A percentile compares a stretch with the other conserved stretches of the same genome.
phyloP scores from a whole-genome alignment of 2,888 invertebrate genomes.

The Perizoma affinitatum region DNA sequence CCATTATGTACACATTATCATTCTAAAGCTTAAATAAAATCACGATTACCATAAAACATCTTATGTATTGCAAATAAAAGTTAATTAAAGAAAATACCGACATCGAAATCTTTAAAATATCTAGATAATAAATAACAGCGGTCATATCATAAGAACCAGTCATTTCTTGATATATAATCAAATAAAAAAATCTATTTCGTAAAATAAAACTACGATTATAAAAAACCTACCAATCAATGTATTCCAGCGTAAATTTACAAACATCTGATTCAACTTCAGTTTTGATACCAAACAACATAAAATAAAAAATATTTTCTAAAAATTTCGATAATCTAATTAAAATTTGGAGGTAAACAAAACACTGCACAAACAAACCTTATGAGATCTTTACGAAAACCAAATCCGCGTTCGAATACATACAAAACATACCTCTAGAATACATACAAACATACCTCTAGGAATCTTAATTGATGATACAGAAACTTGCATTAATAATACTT shows the following conservation, averaged over 20 bases:
- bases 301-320: slow-evolving; percentile 49
- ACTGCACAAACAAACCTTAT: slow-evolving; percentile 84
- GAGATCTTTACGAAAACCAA: slow-evolving; percentile 85
- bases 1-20: slow-evolving; percentile 42
- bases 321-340: slow-evolving; percentile 68
- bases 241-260: slow-evolving; percentile 49
- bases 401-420: slow-evolving; percentile 75
- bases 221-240: slow-evolving; percentile 50
- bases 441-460: slow-evolving; percentile 70
- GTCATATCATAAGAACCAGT: slow-evolving; percentile 66
- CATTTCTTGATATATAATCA: slow-evolving; percentile 51
- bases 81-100: slow-evolving; percentile 44
- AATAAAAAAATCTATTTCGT: slow-evolving; percentile 41
- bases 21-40: slow-evolving; percentile 48
- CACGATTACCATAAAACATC: slow-evolving; percentile 54
- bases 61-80: slow-evolving; percentile 47
- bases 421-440: slow-evolving; percentile 72
- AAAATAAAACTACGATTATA: slow-evolving; percentile 41
- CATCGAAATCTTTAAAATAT: slow-evolving; percentile 44
- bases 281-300: slow-evolving; percentile 60
- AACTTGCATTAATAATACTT: slow-evolving; percentile 78
- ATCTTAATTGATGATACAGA: slow-evolving; percentile 59
- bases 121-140: slow-evolving; percentile 82
- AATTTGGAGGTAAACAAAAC: slow-evolving; percentile 83
- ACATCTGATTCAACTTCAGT: slow-evolving; percentile 48